Percentiles rank a stretch among this genome's conserved stretches.
Evolutionary conservation across 2,113 vertebrate genomes (phyloP).

Genomic region (Odocoileus hemionus): DNA sequence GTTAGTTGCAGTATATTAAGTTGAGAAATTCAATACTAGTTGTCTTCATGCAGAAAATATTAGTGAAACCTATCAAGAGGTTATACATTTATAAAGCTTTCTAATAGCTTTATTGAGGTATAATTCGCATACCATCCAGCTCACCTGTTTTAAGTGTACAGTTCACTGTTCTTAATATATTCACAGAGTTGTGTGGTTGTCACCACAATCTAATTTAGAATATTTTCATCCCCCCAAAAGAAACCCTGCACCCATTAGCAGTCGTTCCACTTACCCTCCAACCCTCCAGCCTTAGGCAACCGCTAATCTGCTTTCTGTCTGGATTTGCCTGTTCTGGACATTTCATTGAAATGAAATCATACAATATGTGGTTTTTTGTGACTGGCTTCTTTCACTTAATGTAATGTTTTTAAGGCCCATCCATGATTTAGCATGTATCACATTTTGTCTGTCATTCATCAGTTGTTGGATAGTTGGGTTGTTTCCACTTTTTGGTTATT

Average conservation of each 20-base stretch:
- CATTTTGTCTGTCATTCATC: neutral
- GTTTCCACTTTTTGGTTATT: neutral
- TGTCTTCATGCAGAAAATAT: neutral
- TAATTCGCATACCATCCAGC: neutral
- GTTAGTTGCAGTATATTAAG: neutral
- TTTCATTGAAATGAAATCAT: slow-evolving; percentile 23
- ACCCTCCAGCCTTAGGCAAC: neutral
- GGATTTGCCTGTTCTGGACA: neutral
- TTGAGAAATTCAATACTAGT: neutral
- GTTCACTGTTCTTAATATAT: neutral
- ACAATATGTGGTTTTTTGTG: neutral
- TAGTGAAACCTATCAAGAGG: neutral
- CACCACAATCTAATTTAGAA: neutral
- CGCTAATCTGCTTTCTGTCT: neutral
- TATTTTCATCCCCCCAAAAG: neutral
- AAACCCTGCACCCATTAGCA: neutral
- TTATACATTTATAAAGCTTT: neutral
- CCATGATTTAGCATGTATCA: neutral
- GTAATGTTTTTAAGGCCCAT: neutral
- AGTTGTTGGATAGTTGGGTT: neutral
- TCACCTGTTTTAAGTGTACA: neutral
- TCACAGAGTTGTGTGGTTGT: neutral
- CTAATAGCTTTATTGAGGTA: neutral
- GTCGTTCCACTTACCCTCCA: neutral
- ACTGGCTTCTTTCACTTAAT: neutral